phyloP scores from a whole-genome alignment of 2,888 invertebrate genomes.

The Drosophila eohydei region DNA sequence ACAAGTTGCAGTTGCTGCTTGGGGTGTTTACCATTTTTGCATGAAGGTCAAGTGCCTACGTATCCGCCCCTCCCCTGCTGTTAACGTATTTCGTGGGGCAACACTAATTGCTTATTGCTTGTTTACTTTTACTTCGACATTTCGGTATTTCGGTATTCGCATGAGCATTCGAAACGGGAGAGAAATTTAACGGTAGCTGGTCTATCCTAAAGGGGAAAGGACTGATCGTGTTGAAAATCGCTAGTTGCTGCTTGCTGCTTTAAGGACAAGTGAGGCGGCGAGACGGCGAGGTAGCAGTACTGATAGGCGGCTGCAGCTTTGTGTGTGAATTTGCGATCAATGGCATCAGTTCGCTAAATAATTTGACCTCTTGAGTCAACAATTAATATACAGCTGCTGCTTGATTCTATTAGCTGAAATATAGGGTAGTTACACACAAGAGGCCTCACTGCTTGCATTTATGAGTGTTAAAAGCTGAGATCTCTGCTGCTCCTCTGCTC shows the following conservation, averaged over 20 bases:
- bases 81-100: conserved; percentile 53
- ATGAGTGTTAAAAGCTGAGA: conserved; percentile 27
- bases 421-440: conserved; percentile 41
- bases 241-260: not conserved
- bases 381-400: conserved; percentile 60
- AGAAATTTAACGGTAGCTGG: conserved; percentile 68
- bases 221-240: not conserved
- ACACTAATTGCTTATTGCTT: conserved; percentile 73
- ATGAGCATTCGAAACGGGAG: conserved; percentile 53
- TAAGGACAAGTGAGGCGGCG: not conserved
- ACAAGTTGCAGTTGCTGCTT: conserved; percentile 66
- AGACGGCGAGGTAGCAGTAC: not conserved
- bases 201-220: conserved; percentile 19
- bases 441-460: conserved; percentile 3
- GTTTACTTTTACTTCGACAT: conserved; percentile 72
- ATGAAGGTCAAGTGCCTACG: conserved; percentile 49
- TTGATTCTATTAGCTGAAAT: conserved; percentile 70
- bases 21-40: conserved; percentile 65
- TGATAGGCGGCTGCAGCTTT: conserved; percentile 19
- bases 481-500: conserved; percentile 15
- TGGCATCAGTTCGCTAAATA: conserved; percentile 73
- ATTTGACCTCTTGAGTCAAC: conserved; percentile 74
- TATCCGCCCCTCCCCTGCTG: not conserved
- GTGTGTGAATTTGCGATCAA: conserved; percentile 68
- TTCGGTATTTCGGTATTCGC: conserved; percentile 51